Evolutionary conservation across 2,797 vertebrate genomes (phyloP).

Genomic region (Microctenopoma steveboyesi): DNA sequence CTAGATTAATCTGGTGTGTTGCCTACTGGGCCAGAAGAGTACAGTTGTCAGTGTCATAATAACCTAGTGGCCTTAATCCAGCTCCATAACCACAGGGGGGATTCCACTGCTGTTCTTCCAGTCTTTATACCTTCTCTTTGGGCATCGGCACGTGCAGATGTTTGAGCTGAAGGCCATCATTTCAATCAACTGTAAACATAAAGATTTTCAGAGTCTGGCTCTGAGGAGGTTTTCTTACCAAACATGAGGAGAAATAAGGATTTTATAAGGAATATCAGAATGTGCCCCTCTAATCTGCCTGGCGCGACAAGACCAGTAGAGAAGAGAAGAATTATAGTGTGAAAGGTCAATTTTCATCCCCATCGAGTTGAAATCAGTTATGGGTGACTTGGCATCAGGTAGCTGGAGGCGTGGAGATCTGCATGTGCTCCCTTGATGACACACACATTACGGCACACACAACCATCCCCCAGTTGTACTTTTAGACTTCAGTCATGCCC

Average conservation of each 20-base stretch:
- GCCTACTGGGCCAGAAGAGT: constrained; percentile 52
- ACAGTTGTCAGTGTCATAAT: constrained; percentile 72
- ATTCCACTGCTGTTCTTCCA: constrained; percentile 47
- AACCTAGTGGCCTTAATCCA: constrained; percentile 81
- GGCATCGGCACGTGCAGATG: constrained; percentile 5
- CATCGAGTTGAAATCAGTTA: constrained; percentile 42
- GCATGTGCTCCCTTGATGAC: constrained; percentile 29
- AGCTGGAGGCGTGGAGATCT: constrained; percentile 40
- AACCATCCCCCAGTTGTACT: constrained; percentile 4
- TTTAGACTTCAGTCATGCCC: constrained; percentile 9
- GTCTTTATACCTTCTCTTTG: constrained; percentile 34
- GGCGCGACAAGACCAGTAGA: neutral
- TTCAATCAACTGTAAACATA: neutral
- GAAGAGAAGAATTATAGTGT: neutral
- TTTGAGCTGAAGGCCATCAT: constrained; percentile 23
- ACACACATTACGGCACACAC: constrained; percentile 29
- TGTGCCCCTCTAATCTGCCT: constrained; percentile 13
- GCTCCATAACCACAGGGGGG: constrained; percentile 51
- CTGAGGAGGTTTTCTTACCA: neutral
- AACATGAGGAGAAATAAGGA: constrained; percentile 15
- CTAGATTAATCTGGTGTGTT: constrained; percentile 65
- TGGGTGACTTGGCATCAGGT: constrained; percentile 50
- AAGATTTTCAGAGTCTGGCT: neutral
- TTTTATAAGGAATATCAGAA: constrained; percentile 15
- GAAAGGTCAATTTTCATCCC: constrained; percentile 19